Percentiles rank a stretch among this genome's conserved stretches.
phyloP scores from a whole-genome alignment of 2,797 vertebrate genomes.

The Anniella stebbinsi region DNA sequence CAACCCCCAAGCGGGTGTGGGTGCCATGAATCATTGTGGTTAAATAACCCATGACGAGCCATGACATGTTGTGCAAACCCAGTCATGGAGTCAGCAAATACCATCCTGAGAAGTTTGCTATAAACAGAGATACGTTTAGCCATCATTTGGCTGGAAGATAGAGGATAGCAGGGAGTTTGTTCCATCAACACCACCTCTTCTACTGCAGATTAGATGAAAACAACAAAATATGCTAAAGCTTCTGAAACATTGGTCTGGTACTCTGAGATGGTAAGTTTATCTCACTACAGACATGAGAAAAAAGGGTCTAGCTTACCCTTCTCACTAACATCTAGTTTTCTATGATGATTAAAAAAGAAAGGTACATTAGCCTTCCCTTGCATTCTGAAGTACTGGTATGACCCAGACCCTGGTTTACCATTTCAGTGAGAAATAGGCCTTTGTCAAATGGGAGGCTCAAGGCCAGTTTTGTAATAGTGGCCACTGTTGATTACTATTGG shows the following conservation, averaged over 20 bases:
- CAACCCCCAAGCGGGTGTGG: too few relatives aligned
- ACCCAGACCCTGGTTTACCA: background rate
- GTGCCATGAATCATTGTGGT: too few relatives aligned
- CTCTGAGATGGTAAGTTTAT: background rate
- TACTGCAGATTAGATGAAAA: background rate
- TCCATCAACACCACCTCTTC: background rate
- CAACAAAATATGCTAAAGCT: background rate
- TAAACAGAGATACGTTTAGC: background rate
- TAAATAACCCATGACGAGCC: too few relatives aligned
- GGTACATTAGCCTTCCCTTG: background rate
- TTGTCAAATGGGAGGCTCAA: conserved; percentile 1
- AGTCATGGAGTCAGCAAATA: background rate
- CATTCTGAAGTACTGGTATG: background rate
- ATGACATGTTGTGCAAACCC: too few relatives aligned
- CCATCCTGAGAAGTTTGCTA: background rate
- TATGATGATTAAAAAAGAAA: background rate
- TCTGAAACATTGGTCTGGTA: background rate
- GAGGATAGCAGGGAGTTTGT: background rate
- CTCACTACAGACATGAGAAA: background rate
- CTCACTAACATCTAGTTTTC: background rate
- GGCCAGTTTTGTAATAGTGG: background rate
- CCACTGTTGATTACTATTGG: background rate
- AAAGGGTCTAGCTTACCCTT: background rate
- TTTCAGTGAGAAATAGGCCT: background rate
- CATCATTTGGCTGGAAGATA: background rate